Conservation (phyloP, 2,113 vertebrate genomes). For the Camelus bactrianus region DNA sequence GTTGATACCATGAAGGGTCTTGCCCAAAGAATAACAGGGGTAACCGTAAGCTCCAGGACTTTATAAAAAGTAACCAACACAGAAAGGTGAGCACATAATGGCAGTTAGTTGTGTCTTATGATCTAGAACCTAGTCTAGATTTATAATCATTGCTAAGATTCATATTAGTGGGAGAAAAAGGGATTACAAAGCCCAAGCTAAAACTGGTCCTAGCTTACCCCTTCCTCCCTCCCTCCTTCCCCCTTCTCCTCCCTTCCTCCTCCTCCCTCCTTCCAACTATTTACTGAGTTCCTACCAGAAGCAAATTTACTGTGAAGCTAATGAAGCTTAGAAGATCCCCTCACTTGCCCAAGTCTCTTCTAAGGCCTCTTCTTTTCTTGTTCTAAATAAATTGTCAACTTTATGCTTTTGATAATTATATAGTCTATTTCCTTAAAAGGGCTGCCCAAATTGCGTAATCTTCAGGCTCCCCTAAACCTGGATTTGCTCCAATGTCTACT, state of each 20-base stretch:
- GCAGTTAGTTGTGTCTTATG: background rate
- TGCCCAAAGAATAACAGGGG: background rate
- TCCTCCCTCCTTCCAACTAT: background rate
- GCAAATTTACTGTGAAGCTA: background rate
- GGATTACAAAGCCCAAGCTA: background rate
- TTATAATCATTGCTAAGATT: background rate
- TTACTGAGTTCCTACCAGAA: conserved; percentile 29
- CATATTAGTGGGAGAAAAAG: background rate
- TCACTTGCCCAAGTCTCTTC: background rate
- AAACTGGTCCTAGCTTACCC: background rate
- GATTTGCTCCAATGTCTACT: background rate
- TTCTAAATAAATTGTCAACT: background rate
- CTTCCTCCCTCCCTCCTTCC: background rate
- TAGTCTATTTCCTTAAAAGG: background rate
- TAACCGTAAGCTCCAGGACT: background rate
- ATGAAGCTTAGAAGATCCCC: background rate
- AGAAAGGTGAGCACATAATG: background rate
- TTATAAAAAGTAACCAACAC: background rate
- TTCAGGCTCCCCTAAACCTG: background rate
- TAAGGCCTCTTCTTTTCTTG: background rate
- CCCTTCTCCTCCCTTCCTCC: no score
- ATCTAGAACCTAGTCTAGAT: background rate
- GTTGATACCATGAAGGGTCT: background rate
- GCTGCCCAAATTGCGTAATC: background rate
- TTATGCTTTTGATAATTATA: conserved; percentile 7